Evolutionary conservation across 2,888 invertebrate species (phyloP).

Genomic region (Sisyra nigra): DNA sequence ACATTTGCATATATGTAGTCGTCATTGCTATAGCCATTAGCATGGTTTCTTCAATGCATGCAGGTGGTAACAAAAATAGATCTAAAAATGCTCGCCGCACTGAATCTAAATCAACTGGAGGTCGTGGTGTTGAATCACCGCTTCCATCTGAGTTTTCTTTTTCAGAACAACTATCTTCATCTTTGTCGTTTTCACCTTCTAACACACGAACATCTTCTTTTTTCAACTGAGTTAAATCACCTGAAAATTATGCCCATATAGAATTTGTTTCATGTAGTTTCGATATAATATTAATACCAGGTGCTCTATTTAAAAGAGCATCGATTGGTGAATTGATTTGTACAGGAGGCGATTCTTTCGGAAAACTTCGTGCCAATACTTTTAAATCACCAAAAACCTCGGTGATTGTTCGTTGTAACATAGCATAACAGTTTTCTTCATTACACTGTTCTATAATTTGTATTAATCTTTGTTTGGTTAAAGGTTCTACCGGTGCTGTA

Average conservation of each 20-base stretch:
- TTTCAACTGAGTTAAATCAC: constrained; percentile 36
- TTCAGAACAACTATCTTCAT: constrained; percentile 52
- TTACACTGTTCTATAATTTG: constrained; percentile 62
- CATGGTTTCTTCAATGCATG: constrained; percentile 39
- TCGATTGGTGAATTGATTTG: constrained; percentile 30
- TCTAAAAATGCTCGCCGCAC: constrained; percentile 49
- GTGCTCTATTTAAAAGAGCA: constrained; percentile 34
- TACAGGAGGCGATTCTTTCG: constrained; percentile 28
- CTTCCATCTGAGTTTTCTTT: constrained; percentile 14
- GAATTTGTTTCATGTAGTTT: background rate
- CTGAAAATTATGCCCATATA: constrained; percentile 16
- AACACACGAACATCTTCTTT: constrained; percentile 58
- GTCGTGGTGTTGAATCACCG: constrained; percentile 14
- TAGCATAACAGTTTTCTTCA: constrained; percentile 47
- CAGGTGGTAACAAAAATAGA: constrained; percentile 24
- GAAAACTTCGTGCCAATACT: constrained; percentile 58
- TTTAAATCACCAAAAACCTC: constrained; percentile 58
- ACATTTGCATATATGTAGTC: constrained; percentile 54
- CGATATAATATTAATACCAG: constrained; percentile 21
- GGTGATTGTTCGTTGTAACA: constrained; percentile 57
- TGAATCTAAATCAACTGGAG: constrained; percentile 52
- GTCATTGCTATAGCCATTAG: constrained; percentile 59
- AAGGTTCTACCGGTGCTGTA: constrained; percentile 15
- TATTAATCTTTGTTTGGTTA: constrained; percentile 62
- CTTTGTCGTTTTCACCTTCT: constrained; percentile 74